Conservation (phyloP, 2,888 invertebrate genomes). For the Stegana nigrithorax region DNA sequence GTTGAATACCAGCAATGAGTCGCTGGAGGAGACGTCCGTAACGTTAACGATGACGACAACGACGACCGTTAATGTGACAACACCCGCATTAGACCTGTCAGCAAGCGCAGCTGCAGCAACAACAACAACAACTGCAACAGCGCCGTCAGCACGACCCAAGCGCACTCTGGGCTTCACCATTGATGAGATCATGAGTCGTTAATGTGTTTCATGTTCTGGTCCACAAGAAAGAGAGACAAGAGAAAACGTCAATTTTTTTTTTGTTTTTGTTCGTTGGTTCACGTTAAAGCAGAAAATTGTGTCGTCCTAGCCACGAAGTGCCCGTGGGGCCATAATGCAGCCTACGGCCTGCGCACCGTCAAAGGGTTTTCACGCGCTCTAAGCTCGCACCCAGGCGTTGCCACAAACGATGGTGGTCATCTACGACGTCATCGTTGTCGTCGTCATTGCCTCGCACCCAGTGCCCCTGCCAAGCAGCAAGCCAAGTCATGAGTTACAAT, state of each 20-base stretch:
- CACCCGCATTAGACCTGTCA: constrained; percentile 72
- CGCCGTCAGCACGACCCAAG: constrained; percentile 68
- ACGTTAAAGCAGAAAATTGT: constrained; percentile 25
- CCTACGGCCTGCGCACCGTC: background rate
- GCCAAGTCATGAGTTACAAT: background rate
- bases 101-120: constrained; percentile 63
- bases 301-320: background rate
- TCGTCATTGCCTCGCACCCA: too few species aligned
- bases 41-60: too few species aligned
- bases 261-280: constrained; percentile 30
- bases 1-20: too few species aligned
- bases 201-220: constrained; percentile 55
- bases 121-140: background rate
- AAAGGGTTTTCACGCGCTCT: background rate
- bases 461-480: background rate
- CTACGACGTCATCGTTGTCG: too few species aligned
- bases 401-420: too few species aligned
- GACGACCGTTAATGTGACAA: background rate
- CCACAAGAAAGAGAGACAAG: too few species aligned
- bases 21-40: too few species aligned
- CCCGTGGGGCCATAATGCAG: background rate
- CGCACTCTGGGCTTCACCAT: constrained; percentile 82
- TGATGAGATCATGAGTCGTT: constrained; percentile 90
- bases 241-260: constrained; percentile 3
- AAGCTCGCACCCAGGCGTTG: too few species aligned